Base-by-base conservation (phyloP, 2,888 invertebrate genomes). In the Venustoraphidia nigricollis region DNA sequence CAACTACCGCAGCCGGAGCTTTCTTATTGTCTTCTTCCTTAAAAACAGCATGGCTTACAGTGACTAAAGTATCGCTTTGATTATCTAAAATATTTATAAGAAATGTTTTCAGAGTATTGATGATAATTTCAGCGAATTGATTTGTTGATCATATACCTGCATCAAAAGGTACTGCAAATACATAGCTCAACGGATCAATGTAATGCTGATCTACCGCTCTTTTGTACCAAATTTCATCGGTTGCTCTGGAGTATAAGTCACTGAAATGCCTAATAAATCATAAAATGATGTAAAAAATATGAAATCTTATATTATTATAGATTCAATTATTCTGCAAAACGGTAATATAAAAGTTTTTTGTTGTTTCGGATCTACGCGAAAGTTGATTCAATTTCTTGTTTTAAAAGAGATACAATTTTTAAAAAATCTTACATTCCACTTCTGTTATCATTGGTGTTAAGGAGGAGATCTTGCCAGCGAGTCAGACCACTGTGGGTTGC, bases 401-500 rank as follows among this genome's bases (percentile, higher is more conserved):
- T 27, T 27, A 27, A 27, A 27, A 27, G 27, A 27, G 27, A 27
- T 27, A 27, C 3, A 27, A 6, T 5, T 5, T 3, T 11, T 11
- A 46, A 41, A 10, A n/a, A 46, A n/a, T 36, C 36, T 41, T 45
- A 45, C 9, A 41, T 44, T 48, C 39, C 45, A 47, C 54, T 13
- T 59, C 55, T 27, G 17, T 50, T 56, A 14, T 70, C 66, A 2
- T 71, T 70, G 40, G 72, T 69, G 54, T 78, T 76, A 45, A 74
- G 67, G 27, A 75, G 73, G 55, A 79, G 78, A 47, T 88, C 87
- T 59, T 88, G 83, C 90, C 92, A 93, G 51, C 93, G 72, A 0
- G 90, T 89, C 3, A 94, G 72, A 1, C 93, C 93, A 61, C 89
- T 91, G 63, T 90, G 85, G 0, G 93, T 93, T 41, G 93, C 85